These are phyloP conservation scores for Neotragus moschatus DNA, from an alignment of 2,113 vertebrate genomes.

Conservation along the genomic window DNA sequence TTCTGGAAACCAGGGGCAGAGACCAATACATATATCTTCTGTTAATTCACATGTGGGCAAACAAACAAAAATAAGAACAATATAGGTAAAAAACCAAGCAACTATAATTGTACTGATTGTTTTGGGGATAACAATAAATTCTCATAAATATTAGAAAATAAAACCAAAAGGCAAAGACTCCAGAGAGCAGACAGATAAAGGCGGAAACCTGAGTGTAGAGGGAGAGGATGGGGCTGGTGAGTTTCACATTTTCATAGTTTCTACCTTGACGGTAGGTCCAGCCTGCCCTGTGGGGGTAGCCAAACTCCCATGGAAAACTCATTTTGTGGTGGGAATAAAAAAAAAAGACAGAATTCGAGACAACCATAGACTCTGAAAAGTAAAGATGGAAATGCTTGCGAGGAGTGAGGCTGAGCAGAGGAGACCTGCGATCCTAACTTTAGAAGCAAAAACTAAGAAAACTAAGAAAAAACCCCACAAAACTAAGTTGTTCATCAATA, in stretches of 20 bases:
- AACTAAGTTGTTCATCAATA: background rate
- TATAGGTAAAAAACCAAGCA: background rate
- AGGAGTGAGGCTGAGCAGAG: background rate
- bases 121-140: background rate
- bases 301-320: background rate
- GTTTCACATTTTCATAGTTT: background rate
- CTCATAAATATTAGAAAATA: background rate
- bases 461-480: background rate
- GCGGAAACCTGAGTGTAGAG: background rate
- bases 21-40: background rate
- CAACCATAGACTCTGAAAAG: background rate
- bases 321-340: background rate
- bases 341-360: background rate
- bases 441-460: background rate
- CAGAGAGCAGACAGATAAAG: background rate
- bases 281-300: background rate
- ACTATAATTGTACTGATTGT: background rate
- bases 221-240: background rate
- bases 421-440: background rate
- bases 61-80: background rate
- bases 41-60: background rate
- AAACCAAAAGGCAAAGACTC: background rate
- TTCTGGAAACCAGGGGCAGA: background rate
- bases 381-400: background rate
- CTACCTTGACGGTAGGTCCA: background rate